Base-by-base conservation (phyloP, 1,140 invertebrate species). In the Prorops nasuta region DNA sequence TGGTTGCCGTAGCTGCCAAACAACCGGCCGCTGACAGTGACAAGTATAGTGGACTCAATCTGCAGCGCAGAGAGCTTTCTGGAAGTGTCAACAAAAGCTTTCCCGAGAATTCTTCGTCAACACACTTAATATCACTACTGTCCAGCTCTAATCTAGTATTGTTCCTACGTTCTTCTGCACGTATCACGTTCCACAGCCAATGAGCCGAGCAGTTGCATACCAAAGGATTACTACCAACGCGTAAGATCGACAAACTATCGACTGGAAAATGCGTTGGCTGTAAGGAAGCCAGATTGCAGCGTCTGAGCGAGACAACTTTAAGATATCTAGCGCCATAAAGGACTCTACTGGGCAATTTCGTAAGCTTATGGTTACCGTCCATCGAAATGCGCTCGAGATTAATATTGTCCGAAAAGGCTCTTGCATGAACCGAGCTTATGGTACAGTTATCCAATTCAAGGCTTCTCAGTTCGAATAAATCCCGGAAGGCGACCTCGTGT, bases 141-240 rank as follows among this genome's bases (percentile, higher is more conserved):
- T 78, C 75, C 15, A 78, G 41, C 19, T 69, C 61, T 14, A 78
- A 60, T 9, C 64, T 56, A 2, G 66, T 71, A 44, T 62, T 63
- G 56, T 70, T 75, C 8, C 70, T 58, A 0, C 57, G 51, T 22
- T 75, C 70, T 48, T 74, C 71, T 1, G 68, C 53, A 3, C 81
- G 79, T 20, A 83, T 80, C 17, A 91, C 76, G 58, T 86, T 85
- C 89, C 89, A 92, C 2, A 94, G 75, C 91, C 91, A 94, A 34
- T 88, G 79, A 40, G 93, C 71, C 14, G 90, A 91, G 63, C 92
- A 94, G 74, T 94, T 94, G 72, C 92, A 95, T 43, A 86, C 79
- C 37, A 94, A 80, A 1, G 90, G 91, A 77, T 94, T 93, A 12
- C 89, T 89, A 19, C 86, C 85, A 17, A 94, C 78, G 54, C 84